Evolutionary conservation across 2,113 vertebrate species (phyloP), one percentile per base, ranked within the genome.

Genomic region (Uria aalge): DNA sequence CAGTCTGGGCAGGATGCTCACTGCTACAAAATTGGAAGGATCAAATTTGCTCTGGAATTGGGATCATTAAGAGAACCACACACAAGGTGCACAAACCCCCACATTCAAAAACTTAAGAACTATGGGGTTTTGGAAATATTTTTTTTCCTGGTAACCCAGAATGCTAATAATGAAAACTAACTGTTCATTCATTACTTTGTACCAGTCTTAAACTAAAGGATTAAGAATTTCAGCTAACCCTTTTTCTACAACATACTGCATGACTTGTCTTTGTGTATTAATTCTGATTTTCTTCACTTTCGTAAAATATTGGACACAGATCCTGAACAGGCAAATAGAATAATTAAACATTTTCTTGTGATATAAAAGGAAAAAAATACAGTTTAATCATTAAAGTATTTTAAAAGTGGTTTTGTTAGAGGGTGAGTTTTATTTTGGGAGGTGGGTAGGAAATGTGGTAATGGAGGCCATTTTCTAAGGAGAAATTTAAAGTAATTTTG

Each of bases 41-140:
- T 38, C 19, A 50, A 50, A 92, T 56, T 62, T 73, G 8, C 16
- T 77, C 38, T 21, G 2, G 21, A 30, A 52, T 5, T 57, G 45
- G 20, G 12, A 5, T 76, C 53, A 30, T 1, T 52, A 29, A 29
- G 45, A 92, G 14, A 88, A 59, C 15, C 8, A 38, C 24, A 45
- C 13, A 72, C 9, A 27, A 1, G 1, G 6, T 57, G 22, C 3
- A 10, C 21, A 81, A 91, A 40, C 1, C 10, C 2, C 5, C 3
- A 1, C 7, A n/a, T 14, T 14, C 66, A 63, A 87, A 82, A 84
- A 83, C 0, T 57, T 82, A 30, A 4, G 45, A 50, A 75, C 55
- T 67, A 34, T 4, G 12, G 15, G 13, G 3, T 3, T 72, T 60
- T 36, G 29, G 66, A 71, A 92, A 17, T 16, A 34, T 8, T 18